Percentiles rank a stretch among this genome's conserved stretches.
These are phyloP conservation scores for Hassar affinis DNA, from an alignment of 2,113 vertebrate species.

Conservation along the genomic window DNA sequence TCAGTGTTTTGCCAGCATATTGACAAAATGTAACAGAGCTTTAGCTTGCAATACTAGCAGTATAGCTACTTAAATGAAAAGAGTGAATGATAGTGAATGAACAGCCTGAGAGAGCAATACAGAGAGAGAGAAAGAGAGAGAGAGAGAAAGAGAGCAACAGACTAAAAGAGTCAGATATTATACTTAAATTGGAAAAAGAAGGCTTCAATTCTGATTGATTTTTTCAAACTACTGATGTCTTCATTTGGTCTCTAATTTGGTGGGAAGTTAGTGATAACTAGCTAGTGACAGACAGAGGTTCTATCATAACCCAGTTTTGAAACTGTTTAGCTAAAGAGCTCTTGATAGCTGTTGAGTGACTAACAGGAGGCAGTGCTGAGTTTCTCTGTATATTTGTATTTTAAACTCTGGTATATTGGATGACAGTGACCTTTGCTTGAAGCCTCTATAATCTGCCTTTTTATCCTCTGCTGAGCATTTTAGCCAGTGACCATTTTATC, in stretches of 20 bases:
- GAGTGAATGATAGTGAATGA: no score
- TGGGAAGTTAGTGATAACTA: background rate
- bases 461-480: background rate
- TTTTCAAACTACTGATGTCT: background rate
- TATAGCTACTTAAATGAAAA: background rate
- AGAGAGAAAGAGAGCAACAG: background rate
- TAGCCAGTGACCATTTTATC: background rate
- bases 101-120: no score
- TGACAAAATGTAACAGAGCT: background rate
- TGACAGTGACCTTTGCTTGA: background rate
- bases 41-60: background rate
- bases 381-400: background rate
- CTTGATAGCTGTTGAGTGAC: background rate
- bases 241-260: background rate
- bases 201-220: background rate
- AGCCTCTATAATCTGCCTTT: background rate
- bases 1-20: background rate
- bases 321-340: background rate
- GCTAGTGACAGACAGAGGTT: background rate
- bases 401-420: background rate
- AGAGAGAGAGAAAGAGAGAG: background rate
- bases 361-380: background rate
- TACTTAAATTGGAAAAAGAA: background rate
- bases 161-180: background rate
- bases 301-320: background rate